Evolutionary conservation across 92 coral and sea anemone genomes (phyloP).

Genomic region (Parazoanthus darwini): DNA sequence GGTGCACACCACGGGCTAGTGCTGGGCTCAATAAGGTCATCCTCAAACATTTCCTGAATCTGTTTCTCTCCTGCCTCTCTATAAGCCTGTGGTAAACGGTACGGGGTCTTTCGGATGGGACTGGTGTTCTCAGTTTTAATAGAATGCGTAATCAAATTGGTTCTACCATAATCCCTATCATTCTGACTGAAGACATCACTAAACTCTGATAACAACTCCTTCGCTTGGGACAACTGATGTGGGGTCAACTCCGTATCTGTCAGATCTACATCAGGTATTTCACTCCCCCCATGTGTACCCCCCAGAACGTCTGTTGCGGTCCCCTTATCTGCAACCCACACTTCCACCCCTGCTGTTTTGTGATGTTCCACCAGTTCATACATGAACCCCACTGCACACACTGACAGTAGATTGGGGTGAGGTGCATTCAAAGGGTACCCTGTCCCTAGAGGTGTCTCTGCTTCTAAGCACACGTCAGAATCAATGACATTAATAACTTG

Average conservation of each 20-base stretch:
- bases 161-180: slow-evolving; percentile 1
- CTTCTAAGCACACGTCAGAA: slow-evolving; percentile 4
- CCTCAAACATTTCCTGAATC: slow-evolving; percentile 34
- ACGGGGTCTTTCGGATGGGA: slow-evolving; percentile 8
- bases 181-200: slow-evolving; percentile 12
- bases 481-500: slow-evolving; percentile 28
- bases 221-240: background rate
- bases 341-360: slow-evolving; percentile 1
- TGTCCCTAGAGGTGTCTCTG: slow-evolving; percentile 6
- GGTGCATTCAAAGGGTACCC: slow-evolving; percentile 8
- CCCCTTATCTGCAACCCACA: no score
- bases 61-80: slow-evolving; percentile 25
- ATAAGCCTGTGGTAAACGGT: no score
- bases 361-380: background rate
- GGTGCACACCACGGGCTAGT: slow-evolving; percentile 21
- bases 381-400: slow-evolving; percentile 20
- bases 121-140: slow-evolving; percentile 35
- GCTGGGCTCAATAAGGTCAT: slow-evolving; percentile 36
- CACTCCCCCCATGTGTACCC: background rate
- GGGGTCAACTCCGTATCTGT: slow-evolving; percentile 21
- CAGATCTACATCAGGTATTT: slow-evolving; percentile 17
- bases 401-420: background rate
- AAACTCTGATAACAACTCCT: slow-evolving; percentile 6
- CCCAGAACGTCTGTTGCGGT: background rate
- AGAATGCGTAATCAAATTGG: slow-evolving; percentile 34